Evolutionary conservation across 2,797 vertebrate species (phyloP).

Genomic region (Liasis olivaceus): DNA sequence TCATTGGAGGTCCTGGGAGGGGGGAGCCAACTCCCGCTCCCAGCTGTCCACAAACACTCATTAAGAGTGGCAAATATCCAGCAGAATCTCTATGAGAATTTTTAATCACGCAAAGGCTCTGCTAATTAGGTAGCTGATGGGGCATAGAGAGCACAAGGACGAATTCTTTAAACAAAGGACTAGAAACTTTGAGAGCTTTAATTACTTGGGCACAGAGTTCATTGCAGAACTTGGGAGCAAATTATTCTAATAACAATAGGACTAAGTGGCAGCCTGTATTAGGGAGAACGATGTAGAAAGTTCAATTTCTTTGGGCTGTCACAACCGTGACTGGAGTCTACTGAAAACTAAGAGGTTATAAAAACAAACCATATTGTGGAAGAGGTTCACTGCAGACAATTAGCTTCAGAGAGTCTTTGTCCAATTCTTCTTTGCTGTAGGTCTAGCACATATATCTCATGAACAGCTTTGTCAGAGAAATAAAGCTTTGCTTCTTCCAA

Average conservation of each 20-base stretch:
- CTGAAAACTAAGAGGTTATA: conserved; percentile 43
- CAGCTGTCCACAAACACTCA: conserved; percentile 99
- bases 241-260: conserved; percentile 98
- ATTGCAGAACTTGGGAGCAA: conserved; percentile 98
- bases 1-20: conserved; percentile 90
- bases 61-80: conserved; percentile 99
- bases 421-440: conserved; percentile 31
- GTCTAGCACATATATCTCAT: conserved; percentile 18
- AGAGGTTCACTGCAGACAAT: conserved; percentile 45
- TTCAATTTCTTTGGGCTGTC: conserved; percentile 88
- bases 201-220: conserved; percentile 99
- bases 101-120: conserved; percentile 97
- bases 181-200: conserved; percentile 99
- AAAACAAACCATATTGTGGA: conserved; percentile 53
- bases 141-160: conserved; percentile 99
- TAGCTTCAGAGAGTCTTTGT: conserved; percentile 37
- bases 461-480: conserved; percentile 28
- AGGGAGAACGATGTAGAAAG: conserved; percentile 87
- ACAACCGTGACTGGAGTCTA: conserved; percentile 30
- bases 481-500: conserved; percentile 27
- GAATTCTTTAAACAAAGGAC: conserved; percentile 99
- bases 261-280: conserved; percentile 89
- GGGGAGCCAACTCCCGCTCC: conserved; percentile 87
- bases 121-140: conserved; percentile 99
- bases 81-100: conserved; percentile 99